phyloP scores from a whole-genome alignment of 2,113 vertebrate species.

The Tyto alba region DNA sequence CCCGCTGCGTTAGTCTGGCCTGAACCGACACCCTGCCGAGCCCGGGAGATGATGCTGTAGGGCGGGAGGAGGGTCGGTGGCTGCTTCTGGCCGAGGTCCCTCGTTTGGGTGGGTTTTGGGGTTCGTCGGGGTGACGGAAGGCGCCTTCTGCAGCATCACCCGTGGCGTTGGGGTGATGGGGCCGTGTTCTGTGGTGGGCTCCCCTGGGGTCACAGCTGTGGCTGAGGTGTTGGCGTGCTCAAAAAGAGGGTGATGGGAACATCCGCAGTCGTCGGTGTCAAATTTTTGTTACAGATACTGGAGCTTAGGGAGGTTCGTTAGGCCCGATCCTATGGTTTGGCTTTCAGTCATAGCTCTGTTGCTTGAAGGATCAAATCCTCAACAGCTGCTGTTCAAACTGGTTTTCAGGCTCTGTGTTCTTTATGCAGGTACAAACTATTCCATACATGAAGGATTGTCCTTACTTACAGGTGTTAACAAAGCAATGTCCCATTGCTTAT shows the following conservation, averaged over 20 bases:
- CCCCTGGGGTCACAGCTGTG: neutral
- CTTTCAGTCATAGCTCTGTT: neutral
- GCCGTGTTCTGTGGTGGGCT: rapidly evolving
- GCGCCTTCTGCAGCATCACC: neutral
- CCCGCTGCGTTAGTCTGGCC: rapidly evolving
- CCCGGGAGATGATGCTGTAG: neutral
- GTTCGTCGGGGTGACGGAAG: rapidly evolving
- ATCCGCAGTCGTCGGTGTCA: rapidly evolving
- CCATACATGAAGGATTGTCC: rapidly evolving
- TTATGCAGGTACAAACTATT: neutral
- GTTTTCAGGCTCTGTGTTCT: neutral
- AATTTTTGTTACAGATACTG: rapidly evolving
- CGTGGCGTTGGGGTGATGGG: rapidly evolving
- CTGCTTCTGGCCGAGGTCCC: neutral
- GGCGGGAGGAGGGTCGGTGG: neutral
- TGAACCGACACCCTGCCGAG: neutral
- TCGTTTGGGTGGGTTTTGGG: rapidly evolving
- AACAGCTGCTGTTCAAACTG: neutral
- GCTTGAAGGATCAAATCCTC: neutral
- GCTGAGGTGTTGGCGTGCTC: neutral
- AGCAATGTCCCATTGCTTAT: neutral
- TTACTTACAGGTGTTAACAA: neutral
- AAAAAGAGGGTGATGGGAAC: neutral
- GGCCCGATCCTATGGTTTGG: neutral
- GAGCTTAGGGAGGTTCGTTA: neutral